Conservation (phyloP, 1,140 invertebrate genomes). For the Drosophila micromelanica region DNA sequence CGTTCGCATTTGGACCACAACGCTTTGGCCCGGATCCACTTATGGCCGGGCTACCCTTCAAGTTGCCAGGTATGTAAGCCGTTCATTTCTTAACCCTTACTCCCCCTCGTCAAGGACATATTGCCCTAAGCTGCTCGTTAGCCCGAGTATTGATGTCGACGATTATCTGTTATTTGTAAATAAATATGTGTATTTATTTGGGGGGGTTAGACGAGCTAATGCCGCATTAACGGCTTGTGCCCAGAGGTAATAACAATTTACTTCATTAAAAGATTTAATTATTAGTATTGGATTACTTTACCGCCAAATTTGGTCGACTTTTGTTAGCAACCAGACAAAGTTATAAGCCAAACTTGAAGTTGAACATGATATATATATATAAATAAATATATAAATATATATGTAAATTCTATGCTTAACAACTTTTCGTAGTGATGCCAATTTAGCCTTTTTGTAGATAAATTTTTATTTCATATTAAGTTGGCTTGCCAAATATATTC, state of each 20-base stretch:
- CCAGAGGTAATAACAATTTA: constrained; percentile 21
- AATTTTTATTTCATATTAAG: too few species aligned
- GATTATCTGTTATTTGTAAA: constrained; percentile 60
- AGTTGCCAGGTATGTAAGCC: constrained; percentile 90
- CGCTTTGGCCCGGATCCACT: constrained; percentile 92
- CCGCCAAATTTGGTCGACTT: too few species aligned
- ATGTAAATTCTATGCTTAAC: too few species aligned
- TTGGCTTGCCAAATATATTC: too few species aligned
- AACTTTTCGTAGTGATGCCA: too few species aligned
- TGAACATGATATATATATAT: too few species aligned
- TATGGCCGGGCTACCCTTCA: constrained; percentile 92
- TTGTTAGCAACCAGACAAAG: too few species aligned
- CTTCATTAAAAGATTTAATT: neutral
- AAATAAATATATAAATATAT: too few species aligned
- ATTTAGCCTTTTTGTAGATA: too few species aligned
- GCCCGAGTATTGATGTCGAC: constrained; percentile 47
- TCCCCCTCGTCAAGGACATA: neutral
- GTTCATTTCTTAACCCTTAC: neutral
- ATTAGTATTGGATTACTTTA: neutral
- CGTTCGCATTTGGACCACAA: constrained; percentile 92
- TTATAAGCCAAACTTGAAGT: too few species aligned
- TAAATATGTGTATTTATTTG: constrained; percentile 57
- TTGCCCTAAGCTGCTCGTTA: constrained; percentile 25
- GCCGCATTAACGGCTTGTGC: constrained; percentile 1
- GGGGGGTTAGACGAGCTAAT: constrained; percentile 37